A percentile compares a stretch with the other conserved stretches of the same genome.
Evolutionary conservation across 2,113 vertebrate species (phyloP).

Genomic region (Caretta caretta): DNA sequence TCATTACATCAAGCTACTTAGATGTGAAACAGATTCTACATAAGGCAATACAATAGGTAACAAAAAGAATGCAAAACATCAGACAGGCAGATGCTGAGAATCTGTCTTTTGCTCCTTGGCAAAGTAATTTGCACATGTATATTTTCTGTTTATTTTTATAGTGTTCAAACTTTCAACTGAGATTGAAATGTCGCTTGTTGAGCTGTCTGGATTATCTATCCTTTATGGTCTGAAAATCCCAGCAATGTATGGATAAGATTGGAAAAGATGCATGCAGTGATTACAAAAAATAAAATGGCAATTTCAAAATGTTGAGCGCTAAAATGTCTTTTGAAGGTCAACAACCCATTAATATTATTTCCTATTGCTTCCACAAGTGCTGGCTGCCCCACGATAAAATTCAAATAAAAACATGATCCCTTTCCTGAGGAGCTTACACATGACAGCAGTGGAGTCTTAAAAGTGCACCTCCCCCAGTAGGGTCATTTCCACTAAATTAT

Average conservation of each 20-base stretch:
- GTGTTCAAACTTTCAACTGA: not conserved
- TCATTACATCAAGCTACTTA: not conserved
- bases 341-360: not conserved
- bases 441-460: not conserved
- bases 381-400: not conserved
- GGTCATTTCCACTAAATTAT: not conserved
- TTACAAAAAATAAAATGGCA: not conserved
- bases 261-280: not conserved
- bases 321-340: not conserved
- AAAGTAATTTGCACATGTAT: not conserved
- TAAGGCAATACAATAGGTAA: not conserved
- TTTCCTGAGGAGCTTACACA: not conserved
- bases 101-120: not conserved
- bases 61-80: not conserved
- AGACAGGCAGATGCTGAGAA: not conserved
- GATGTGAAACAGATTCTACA: not conserved
- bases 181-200: not conserved
- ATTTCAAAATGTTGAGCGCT: not conserved
- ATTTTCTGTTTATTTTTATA: slow-evolving; percentile 9
- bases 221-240: not conserved
- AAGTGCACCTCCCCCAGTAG: not conserved
- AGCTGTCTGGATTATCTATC: not conserved
- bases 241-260: not conserved
- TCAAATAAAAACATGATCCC: not conserved
- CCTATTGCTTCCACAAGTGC: not conserved